Base-by-base conservation (phyloP, 2,888 invertebrate genomes). In the Linnaemya tessellans region DNA sequence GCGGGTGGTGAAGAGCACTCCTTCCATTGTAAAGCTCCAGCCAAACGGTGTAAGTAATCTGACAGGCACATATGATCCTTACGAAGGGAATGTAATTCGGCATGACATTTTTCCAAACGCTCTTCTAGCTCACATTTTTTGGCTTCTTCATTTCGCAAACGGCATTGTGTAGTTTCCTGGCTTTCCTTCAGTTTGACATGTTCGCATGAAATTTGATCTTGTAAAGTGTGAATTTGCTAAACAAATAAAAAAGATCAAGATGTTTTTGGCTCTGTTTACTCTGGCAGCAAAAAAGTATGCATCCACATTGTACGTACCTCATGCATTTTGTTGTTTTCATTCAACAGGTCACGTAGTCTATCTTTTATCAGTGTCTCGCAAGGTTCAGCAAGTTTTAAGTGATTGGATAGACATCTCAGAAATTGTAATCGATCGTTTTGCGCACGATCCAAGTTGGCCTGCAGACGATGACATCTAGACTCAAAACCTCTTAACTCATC, bases 11-110 rank as follows among this genome's bases (percentile, higher is more conserved):
- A 89, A 1, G 91, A 89, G 74, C 92, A 93, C 73, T 92, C 93
- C 67, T 90, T 90, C 90, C 91, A 93, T 71, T 89, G 97, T 91
- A 98, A 94, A 51, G 96, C 96, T 89, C 96, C 94, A 87, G 96
- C 96, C 86, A 98, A 93, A 79, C 96, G 95, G 90, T 97, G 97
- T 91, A 98, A 93, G 93, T 97, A 97, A 89, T 96, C 95, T 91
- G 96, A 94, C 89, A 97, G 85, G 0, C 90, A 90, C 84, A 91
- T 84, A 85, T 93, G 93, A 77, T 93, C 93, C 20, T 90, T 90
- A n/a, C 92, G 90, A n/a, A 93, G 84, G 0, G 96, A 94, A 80
- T 95, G 95, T 41, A 97, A 94, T 90, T 98, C 98, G 0, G 95
- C 94, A 89, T 97, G 97, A 18, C 96, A 93, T 89, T 97, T 96